phyloP scores from a whole-genome alignment of 2,113 vertebrate genomes.

The Prietella phreatophila region DNA sequence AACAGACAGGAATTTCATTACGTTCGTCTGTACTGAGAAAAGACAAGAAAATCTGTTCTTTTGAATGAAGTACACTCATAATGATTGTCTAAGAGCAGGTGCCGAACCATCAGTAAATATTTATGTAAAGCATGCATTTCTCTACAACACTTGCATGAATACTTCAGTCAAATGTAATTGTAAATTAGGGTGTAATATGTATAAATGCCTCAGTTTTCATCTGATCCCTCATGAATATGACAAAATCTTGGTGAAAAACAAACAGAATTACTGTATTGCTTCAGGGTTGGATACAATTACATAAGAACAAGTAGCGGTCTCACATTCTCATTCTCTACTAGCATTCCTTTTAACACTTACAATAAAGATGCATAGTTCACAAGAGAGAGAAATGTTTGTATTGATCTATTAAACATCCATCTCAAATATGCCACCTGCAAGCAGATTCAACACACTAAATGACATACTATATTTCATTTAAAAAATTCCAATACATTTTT shows the following conservation, averaged over 20 bases:
- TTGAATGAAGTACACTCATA: background rate
- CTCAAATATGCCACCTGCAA: background rate
- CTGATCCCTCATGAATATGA: background rate
- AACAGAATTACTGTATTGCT: background rate
- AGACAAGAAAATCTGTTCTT: background rate
- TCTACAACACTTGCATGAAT: background rate
- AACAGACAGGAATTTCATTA: background rate
- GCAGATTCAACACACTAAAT: too few relatives aligned
- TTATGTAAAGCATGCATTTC: background rate
- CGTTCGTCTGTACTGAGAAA: background rate
- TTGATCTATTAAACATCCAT: background rate
- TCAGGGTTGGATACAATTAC: background rate
- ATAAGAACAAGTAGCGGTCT: background rate
- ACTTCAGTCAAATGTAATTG: background rate
- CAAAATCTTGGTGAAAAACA: background rate
- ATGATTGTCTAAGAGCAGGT: background rate
- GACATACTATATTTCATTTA: too few relatives aligned
- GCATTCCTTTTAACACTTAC: background rate
- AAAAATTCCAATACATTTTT: too few relatives aligned
- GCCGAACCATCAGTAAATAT: background rate
- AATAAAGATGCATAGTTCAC: background rate
- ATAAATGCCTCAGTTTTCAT: background rate
- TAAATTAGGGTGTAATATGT: background rate
- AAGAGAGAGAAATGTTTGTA: background rate
- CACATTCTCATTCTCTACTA: background rate